phyloP scores from a whole-genome alignment of 2,797 vertebrate genomes.

The Setipinna tenuifilis region DNA sequence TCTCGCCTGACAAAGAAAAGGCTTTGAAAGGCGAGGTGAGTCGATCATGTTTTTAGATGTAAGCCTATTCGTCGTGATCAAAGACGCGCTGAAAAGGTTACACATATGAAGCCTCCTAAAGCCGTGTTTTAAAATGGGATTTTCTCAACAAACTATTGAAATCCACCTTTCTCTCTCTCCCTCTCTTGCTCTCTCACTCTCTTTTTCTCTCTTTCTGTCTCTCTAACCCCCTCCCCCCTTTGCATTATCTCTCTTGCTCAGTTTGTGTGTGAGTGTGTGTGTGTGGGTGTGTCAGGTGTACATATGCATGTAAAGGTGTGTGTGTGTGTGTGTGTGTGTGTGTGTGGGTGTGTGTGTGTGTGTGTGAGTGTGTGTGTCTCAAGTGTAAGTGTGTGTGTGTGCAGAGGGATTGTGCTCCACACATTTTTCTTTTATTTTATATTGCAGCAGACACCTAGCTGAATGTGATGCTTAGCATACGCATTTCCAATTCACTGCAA shows the following conservation, averaged over 20 bases:
- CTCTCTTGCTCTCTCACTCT: background rate
- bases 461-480: background rate
- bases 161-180: background rate
- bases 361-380: background rate
- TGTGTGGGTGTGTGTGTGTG: background rate
- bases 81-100: conserved; percentile 6
- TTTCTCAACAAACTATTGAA: background rate
- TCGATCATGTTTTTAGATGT: conserved; percentile 1
- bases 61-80: background rate
- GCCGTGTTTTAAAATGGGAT: background rate
- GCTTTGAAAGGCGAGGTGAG: background rate
- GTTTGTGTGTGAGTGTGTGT: background rate
- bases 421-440: background rate
- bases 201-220: too few relatives aligned
- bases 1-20: background rate
- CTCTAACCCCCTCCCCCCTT: too few relatives aligned
- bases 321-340: background rate
- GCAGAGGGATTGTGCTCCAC: too few relatives aligned
- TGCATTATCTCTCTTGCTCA: too few relatives aligned
- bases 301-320: background rate
- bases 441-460: background rate
- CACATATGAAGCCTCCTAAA: background rate
- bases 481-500: background rate
- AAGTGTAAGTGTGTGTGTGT: background rate
- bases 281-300: background rate